Evolutionary conservation across 2,888 invertebrate species (phyloP).

Genomic region (Himalopsyche anomala): DNA sequence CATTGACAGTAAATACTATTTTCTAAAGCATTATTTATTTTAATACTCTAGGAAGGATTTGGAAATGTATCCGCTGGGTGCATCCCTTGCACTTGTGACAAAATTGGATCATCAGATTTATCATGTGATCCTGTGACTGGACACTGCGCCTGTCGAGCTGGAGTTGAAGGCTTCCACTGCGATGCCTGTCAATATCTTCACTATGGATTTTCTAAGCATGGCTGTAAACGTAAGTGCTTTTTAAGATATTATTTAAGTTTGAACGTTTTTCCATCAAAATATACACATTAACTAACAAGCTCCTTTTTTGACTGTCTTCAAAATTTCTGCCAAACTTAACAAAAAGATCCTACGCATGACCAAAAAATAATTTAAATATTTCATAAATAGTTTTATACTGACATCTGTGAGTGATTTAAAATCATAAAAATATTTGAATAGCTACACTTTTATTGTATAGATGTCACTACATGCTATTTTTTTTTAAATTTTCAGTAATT

Average conservation of each 20-base stretch:
- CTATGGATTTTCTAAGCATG: slow-evolving; percentile 81
- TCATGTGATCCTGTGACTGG: slow-evolving; percentile 87
- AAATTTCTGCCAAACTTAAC: no score
- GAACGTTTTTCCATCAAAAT: no score
- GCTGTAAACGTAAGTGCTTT: slow-evolving; percentile 82
- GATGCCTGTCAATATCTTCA: slow-evolving; percentile 83
- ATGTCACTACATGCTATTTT: no score
- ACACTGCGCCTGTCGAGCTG: slow-evolving; percentile 85
- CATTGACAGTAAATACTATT: background rate
- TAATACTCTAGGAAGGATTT: slow-evolving; percentile 60
- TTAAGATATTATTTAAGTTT: background rate
- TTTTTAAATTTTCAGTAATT: no score
- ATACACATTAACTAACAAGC: no score
- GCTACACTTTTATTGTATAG: no score
- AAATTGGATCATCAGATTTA: slow-evolving; percentile 80
- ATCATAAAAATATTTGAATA: no score
- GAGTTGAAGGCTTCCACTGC: slow-evolving; percentile 88
- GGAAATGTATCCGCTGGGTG: slow-evolving; percentile 88
- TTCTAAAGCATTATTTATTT: background rate
- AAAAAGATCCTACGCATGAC: no score
- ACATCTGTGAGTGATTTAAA: no score
- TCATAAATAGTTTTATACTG: no score
- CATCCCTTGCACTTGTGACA: slow-evolving; percentile 86
- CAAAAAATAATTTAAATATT: no score
- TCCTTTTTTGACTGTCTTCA: no score